phyloP scores from a whole-genome alignment of 2,797 vertebrate genomes.

The Poecilia wingei region DNA sequence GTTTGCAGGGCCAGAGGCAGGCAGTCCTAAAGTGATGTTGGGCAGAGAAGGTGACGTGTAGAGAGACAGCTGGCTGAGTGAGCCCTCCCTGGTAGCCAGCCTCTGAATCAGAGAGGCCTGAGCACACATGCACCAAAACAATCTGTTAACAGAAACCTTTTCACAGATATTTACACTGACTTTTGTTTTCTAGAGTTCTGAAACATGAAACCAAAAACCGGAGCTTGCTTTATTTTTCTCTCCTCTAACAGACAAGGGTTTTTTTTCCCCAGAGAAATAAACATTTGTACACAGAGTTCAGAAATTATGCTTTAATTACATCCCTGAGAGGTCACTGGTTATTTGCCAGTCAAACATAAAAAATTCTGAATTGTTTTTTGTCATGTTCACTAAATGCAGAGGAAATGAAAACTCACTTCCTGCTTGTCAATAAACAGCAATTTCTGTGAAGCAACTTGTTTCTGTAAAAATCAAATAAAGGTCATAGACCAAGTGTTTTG shows the following conservation, averaged over 20 bases:
- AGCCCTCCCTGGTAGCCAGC: slow-evolving; percentile 87
- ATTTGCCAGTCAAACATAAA: neutral
- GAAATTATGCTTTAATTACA: neutral
- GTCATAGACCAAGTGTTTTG: neutral
- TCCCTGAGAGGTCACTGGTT: neutral
- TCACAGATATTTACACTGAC: neutral
- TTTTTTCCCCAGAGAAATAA: neutral
- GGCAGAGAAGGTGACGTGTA: slow-evolving; percentile 97
- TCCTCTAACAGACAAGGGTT: neutral
- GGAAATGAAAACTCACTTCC: too few relatives aligned
- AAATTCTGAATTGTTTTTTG: neutral
- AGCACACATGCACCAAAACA: slow-evolving; percentile 26
- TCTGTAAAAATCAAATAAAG: neutral
- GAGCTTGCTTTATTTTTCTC: neutral
- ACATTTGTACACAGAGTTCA: neutral
- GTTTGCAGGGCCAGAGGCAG: slow-evolving; percentile 87
- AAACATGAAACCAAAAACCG: neutral
- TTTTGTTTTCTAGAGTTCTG: neutral
- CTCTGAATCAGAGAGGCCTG: slow-evolving; percentile 91
- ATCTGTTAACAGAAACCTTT: neutral
- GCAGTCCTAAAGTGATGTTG: slow-evolving; percentile 96
- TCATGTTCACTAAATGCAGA: neutral
- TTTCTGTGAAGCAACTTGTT: neutral
- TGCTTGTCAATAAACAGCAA: neutral
- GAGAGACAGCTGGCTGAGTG: slow-evolving; percentile 91